Evolutionary conservation across 2,797 vertebrate species (phyloP).

Genomic region (Smutsia gigantea): DNA sequence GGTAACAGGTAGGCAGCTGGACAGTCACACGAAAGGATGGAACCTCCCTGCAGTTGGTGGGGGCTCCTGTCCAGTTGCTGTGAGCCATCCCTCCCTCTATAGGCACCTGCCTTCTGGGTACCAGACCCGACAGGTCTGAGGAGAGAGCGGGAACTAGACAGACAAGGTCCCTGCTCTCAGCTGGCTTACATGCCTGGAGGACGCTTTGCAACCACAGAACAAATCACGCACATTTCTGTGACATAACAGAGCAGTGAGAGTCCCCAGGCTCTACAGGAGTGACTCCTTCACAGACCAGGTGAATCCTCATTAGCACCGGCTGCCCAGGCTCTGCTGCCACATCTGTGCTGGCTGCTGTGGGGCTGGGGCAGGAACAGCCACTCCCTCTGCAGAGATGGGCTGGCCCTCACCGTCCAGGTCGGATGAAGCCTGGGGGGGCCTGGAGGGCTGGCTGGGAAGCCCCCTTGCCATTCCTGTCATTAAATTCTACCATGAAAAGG

Average conservation of each 20-base stretch:
- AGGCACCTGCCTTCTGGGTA: neutral
- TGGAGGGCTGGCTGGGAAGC: no score
- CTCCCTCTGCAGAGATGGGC: neutral
- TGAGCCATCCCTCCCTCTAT: neutral
- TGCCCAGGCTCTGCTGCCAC: neutral
- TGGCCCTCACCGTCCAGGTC: no score
- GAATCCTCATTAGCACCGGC: neutral
- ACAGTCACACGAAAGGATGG: rapidly evolving
- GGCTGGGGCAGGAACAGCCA: neutral
- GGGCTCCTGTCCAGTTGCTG: neutral
- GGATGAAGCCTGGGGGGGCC: neutral
- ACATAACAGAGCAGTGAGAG: neutral
- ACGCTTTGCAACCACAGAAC: neutral
- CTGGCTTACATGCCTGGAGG: neutral
- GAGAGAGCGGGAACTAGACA: no score
- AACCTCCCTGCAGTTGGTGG: neutral
- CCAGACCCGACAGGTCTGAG: neutral
- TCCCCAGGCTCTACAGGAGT: rapidly evolving
- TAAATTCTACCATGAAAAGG: rapidly evolving
- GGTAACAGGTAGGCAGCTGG: neutral
- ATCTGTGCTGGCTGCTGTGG: neutral
- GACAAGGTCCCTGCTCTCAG: neutral
- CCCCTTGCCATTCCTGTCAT: neutral
- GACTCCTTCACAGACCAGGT: neutral
- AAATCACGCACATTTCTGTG: neutral